phyloP scores from a whole-genome alignment of 2,888 invertebrate species.

The Machimus rusticus region DNA sequence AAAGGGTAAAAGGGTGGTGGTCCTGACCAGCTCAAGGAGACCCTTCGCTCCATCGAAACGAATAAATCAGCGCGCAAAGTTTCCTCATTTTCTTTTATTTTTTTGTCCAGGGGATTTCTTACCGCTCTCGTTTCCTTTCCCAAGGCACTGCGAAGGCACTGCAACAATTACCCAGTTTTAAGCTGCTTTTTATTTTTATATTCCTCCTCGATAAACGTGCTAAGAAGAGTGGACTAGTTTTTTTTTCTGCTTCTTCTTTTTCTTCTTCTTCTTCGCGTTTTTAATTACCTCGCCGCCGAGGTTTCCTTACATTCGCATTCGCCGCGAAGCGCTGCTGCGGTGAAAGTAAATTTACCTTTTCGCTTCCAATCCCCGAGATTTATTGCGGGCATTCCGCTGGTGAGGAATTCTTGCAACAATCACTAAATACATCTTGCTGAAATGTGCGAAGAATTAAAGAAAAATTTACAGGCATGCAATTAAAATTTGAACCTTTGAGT shows the following conservation, averaged over 20 bases:
- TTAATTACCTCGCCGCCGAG: neutral
- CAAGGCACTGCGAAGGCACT: neutral
- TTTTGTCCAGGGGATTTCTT: neutral
- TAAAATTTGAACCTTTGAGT: neutral
- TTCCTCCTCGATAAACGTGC: neutral
- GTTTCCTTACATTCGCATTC: neutral
- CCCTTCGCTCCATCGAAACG: neutral
- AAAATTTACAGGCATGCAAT: neutral
- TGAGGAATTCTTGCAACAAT: neutral
- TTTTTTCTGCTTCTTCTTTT: neutral
- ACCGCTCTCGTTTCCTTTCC: neutral
- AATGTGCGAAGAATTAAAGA: neutral
- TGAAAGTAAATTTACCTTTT: neutral
- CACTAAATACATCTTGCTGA: neutral
- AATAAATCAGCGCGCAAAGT: neutral
- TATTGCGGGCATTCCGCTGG: neutral
- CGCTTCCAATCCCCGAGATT: neutral
- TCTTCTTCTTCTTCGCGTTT: neutral
- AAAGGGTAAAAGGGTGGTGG: neutral
- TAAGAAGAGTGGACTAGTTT: neutral
- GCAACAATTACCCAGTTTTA: neutral
- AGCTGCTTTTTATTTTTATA: neutral
- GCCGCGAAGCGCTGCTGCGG: neutral
- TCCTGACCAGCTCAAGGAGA: slow-evolving; percentile 19
- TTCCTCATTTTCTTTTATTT: neutral